Evolutionary conservation across 1,140 invertebrate species (phyloP), one percentile per base, ranked within the genome.

Genomic region (Lithobius niger): DNA sequence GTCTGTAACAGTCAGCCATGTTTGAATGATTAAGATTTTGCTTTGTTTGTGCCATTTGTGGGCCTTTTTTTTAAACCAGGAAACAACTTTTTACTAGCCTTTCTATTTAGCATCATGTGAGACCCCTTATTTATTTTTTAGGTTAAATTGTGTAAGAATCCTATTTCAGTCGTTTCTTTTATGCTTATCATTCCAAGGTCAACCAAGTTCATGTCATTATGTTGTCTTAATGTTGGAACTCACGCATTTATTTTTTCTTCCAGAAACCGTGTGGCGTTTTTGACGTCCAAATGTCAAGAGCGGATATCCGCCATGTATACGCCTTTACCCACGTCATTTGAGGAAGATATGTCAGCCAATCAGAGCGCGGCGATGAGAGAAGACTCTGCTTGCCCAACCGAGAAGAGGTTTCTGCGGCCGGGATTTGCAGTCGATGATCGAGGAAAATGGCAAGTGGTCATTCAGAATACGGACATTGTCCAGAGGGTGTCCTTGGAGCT

Each of bases 361-460:
- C 13, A 10, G 15, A 47, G 10, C 6, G 10, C 19, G 6, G 6
- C 15, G 13, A 22, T 47, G 22, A 15, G 44, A 15, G 13, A 47
- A 47, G 44, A 47, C 22, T 15, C 15, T 10, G 44, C 44, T 47
- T 47, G 44, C 44, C 13, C 13, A 10, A 10, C 44, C 22, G 44
- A 47, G 22, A 47, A 47, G 22, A 47, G 44, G 44, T 47, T 47
- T 21, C 10, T 47, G 13, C 13, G 22, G 44, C 44, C 44, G 6
- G 44, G 44, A 10, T 47, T 47, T 21, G 44, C 44, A 6, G 19
- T 47, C 15, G 44, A 47, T 21, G 44, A 47, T 21, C 44, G 22
- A 10, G 44, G 44, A 6, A 47, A 47, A 21, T 47, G 44, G 44
- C 44, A 47, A 47, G 44, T 47, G 44, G 22, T 47, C 22, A 47